Conservation (phyloP, 2,797 vertebrate species). For the Sebastes miniatus region DNA sequence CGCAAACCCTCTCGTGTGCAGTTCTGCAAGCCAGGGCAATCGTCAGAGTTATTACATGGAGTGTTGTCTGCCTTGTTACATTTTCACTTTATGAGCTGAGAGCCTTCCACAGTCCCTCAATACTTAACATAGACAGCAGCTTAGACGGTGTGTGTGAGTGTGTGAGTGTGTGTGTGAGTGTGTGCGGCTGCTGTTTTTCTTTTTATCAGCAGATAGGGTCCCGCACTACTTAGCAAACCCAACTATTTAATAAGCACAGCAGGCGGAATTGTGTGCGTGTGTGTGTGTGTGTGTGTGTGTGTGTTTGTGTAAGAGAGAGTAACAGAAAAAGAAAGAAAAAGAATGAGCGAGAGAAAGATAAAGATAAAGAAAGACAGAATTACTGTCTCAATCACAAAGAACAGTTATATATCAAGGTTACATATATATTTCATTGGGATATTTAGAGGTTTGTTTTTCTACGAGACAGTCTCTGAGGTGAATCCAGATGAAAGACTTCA, state of each 20-base stretch:
- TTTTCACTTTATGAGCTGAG: constrained; percentile 75
- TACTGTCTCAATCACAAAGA: background rate
- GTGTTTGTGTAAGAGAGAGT: background rate
- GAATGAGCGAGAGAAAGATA: background rate
- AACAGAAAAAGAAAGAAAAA: background rate
- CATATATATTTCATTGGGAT: background rate
- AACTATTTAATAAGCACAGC: constrained; percentile 71
- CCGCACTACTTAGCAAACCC: constrained; percentile 50
- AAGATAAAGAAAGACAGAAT: background rate
- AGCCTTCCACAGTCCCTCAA: constrained; percentile 60
- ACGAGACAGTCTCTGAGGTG: background rate
- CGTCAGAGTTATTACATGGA: constrained; percentile 71
- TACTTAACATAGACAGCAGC: constrained; percentile 61
- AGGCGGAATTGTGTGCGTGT: constrained; percentile 3
- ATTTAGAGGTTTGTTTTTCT: background rate
- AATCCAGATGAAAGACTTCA: background rate
- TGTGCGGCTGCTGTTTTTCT: constrained; percentile 3
- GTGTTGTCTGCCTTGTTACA: constrained; percentile 75
- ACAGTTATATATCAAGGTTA: background rate
- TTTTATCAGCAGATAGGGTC: constrained; percentile 52
- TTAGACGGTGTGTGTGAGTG: background rate
- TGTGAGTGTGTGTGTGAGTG: background rate
- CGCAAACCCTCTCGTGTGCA: constrained; percentile 49
- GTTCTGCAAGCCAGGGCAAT: constrained; percentile 45
- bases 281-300: background rate